Percentiles rank a stretch among this genome's conserved stretches.
Evolutionary conservation across 2,113 vertebrate genomes (phyloP).

Genomic region (Gadus chalcogrammus): DNA sequence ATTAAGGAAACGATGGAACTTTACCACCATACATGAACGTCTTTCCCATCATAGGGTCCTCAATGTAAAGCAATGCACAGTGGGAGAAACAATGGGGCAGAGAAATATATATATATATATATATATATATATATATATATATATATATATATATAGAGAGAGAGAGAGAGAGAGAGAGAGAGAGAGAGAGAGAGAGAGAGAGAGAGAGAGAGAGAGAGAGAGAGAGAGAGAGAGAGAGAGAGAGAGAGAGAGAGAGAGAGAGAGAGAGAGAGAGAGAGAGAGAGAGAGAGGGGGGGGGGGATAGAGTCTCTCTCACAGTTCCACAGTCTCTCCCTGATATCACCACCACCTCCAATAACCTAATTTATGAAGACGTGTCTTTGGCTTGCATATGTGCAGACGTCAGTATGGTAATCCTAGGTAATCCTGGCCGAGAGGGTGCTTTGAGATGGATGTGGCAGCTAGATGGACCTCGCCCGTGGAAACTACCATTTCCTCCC

Average conservation of each 20-base stretch:
- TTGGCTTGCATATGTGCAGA: constrained; percentile 39
- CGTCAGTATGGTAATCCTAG: constrained; percentile 51
- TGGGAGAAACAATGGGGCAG: background rate
- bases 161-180: too few relatives aligned
- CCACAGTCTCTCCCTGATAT: constrained; percentile 32
- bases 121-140: too few relatives aligned
- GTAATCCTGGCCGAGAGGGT: constrained; percentile 49
- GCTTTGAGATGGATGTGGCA: constrained; percentile 52
- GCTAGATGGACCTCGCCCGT: constrained; percentile 11
- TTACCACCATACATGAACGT: too few relatives aligned
- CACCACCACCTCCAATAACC: constrained; percentile 46
- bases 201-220: constrained; percentile 40
- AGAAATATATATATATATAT: background rate
- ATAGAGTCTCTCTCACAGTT: constrained; percentile 27
- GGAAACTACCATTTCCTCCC: background rate
- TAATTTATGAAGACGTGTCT: constrained; percentile 54
- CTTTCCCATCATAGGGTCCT: too few relatives aligned
- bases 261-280: too few relatives aligned
- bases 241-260: too few relatives aligned
- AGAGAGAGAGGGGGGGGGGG: too few relatives aligned
- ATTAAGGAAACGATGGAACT: too few relatives aligned
- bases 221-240: constrained; percentile 20
- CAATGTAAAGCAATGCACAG: too few relatives aligned
- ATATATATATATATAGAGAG: too few relatives aligned
- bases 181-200: constrained; percentile 20